phyloP scores from a whole-genome alignment of 2,888 invertebrate genomes.

The Drosophila rellima region DNA sequence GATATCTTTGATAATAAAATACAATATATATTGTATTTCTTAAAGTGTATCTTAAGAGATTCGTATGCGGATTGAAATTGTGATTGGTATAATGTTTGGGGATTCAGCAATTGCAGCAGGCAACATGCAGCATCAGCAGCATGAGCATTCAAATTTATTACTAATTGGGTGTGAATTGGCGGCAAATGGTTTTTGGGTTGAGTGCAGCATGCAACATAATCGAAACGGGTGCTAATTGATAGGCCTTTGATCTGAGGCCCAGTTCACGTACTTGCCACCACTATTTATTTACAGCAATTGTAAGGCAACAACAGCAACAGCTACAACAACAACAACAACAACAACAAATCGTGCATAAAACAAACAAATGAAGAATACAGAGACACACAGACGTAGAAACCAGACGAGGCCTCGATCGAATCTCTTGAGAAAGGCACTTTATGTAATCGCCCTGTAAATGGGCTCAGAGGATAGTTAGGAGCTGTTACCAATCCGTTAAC shows the following conservation, averaged over 20 bases:
- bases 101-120: slow-evolving; percentile 55
- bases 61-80: slow-evolving; percentile 36
- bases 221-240: slow-evolving; percentile 84
- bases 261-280: slow-evolving; percentile 45
- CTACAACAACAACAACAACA: slow-evolving; percentile 52
- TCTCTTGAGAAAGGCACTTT: slow-evolving; percentile 43
- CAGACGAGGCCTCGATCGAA: slow-evolving; percentile 14
- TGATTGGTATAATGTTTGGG: slow-evolving; percentile 21
- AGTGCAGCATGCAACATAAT: slow-evolving; percentile 78
- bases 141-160: slow-evolving; percentile 84
- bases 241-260: slow-evolving; percentile 82
- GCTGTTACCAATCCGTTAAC: slow-evolving; percentile 77
- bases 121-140: slow-evolving; percentile 6
- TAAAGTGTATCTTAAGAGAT: slow-evolving; percentile 22
- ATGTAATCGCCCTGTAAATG: slow-evolving; percentile 57
- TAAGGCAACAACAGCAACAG: slow-evolving; percentile 60
- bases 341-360: slow-evolving; percentile 75
- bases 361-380: slow-evolving; percentile 60
- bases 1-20: no score
- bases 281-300: slow-evolving; percentile 81
- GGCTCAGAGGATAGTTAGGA: slow-evolving; percentile 31
- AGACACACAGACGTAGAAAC: background rate
- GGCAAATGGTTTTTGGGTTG: slow-evolving; percentile 53
- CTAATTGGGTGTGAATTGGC: slow-evolving; percentile 84
- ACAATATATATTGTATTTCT: slow-evolving; percentile 6